phyloP scores from a whole-genome alignment of 2,888 invertebrate genomes.

The Heliconius erato region DNA sequence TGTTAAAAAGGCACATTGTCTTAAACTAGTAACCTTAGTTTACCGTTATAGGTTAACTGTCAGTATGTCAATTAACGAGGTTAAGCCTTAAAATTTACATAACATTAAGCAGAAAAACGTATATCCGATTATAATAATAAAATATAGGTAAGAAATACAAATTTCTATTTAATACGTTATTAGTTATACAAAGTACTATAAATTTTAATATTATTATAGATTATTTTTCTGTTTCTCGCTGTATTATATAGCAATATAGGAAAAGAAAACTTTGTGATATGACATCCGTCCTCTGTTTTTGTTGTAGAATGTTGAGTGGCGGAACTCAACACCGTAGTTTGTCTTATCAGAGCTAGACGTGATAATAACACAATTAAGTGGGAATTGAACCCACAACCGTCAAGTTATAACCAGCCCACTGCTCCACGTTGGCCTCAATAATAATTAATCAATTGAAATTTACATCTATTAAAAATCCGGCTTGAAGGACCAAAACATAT shows the following conservation, averaged over 20 bases:
- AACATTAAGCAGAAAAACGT: conserved; percentile 28
- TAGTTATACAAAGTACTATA: neutral
- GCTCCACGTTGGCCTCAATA: neutral
- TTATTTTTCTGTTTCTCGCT: neutral
- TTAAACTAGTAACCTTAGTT: conserved; percentile 32
- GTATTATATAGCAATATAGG: neutral
- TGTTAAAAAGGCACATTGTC: conserved; percentile 23
- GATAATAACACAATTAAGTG: neutral
- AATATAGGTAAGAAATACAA: neutral
- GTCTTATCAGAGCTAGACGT: neutral
- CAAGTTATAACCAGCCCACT: neutral
- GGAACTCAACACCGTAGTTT: neutral
- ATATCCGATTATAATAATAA: conserved; percentile 3
- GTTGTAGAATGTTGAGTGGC: too few species aligned
- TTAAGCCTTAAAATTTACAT: conserved; percentile 36
- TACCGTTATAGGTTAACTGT: conserved; percentile 46
- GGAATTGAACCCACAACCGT: neutral
- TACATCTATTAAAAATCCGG: conserved; percentile 25
- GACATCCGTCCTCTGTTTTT: too few species aligned
- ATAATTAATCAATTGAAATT: conserved; percentile 8
- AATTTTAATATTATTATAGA: neutral
- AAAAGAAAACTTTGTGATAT: too few species aligned
- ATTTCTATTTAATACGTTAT: neutral
- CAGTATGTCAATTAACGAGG: conserved; percentile 43
- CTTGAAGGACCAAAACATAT: conserved; percentile 33